Conservation (phyloP, 2,113 vertebrate species). For the Polyodon spathula region DNA sequence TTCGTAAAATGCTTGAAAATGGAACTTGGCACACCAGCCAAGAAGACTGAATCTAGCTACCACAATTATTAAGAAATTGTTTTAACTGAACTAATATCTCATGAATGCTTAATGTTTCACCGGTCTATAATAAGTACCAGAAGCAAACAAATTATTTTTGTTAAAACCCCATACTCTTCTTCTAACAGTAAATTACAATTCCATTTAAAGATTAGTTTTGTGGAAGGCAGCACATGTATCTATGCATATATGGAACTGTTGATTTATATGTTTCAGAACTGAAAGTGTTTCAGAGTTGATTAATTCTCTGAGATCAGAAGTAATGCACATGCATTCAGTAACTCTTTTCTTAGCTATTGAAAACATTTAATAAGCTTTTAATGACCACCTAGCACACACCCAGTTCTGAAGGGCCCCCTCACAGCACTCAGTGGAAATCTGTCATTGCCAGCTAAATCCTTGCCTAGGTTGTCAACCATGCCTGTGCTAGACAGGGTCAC, state of each 20-base stretch:
- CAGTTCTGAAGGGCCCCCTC: constrained; percentile 56
- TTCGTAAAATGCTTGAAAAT: neutral
- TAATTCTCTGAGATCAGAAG: constrained; percentile 4
- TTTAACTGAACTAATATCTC: neutral
- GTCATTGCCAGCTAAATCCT: constrained; percentile 85
- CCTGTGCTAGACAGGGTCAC: constrained; percentile 85
- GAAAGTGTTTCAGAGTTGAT: constrained; percentile 7
- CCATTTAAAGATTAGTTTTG: too few species aligned
- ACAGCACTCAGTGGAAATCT: constrained; percentile 72
- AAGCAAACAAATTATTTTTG: too few species aligned
- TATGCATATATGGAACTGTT: neutral
- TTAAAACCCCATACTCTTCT: too few species aligned
- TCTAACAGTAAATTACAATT: too few species aligned
- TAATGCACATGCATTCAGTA: constrained; percentile 10
- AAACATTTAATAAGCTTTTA: constrained; percentile 69
- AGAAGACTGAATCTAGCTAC: neutral
- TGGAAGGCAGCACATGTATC: too few species aligned
- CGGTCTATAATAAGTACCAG: too few species aligned
- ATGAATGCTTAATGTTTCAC: too few species aligned
- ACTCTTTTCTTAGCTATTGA: constrained; percentile 30
- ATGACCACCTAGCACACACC: constrained; percentile 58
- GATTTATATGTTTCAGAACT: neutral
- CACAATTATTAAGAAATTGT: neutral
- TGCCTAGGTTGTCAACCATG: constrained; percentile 68
- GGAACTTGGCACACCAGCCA: neutral